phyloP scores from a whole-genome alignment of 2,113 vertebrate genomes.

The Sphaerodactylus townsendi region DNA sequence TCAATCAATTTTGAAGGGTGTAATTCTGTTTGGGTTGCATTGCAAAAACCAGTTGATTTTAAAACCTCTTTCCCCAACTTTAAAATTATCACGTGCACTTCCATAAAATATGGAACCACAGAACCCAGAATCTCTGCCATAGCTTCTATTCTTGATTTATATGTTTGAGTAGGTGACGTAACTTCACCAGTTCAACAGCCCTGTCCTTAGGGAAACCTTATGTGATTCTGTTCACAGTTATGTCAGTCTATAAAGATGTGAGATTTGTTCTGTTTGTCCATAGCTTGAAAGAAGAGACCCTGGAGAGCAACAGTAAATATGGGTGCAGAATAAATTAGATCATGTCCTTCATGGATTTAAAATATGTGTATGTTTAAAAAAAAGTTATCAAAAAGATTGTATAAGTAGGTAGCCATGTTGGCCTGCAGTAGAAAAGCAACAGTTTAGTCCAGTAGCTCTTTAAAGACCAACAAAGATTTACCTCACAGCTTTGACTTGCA shows the following conservation, averaged over 20 bases:
- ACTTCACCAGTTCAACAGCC: neutral
- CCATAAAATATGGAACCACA: neutral
- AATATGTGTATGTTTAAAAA: too few relatives aligned
- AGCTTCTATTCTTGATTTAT: neutral
- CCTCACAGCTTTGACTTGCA: too few relatives aligned
- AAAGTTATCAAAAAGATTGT: too few relatives aligned
- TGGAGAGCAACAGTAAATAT: neutral
- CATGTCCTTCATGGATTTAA: neutral
- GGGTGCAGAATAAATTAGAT: neutral
- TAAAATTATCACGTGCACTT: neutral
- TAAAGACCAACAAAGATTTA: too few relatives aligned
- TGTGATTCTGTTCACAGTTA: neutral
- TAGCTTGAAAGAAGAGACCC: neutral
- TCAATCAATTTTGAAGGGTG: too few relatives aligned
- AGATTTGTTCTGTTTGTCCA: neutral
- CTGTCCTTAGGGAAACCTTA: neutral
- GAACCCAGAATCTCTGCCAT: neutral
- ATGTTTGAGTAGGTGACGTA: neutral
- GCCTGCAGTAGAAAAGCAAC: too few relatives aligned
- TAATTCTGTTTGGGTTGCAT: too few relatives aligned
- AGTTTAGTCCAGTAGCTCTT: too few relatives aligned
- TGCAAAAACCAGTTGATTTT: neutral
- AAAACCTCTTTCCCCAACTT: neutral
- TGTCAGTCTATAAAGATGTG: neutral
- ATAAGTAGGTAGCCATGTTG: too few relatives aligned